Base-by-base conservation (phyloP, 1,140 invertebrate genomes). In the Drosophila watanabei region DNA sequence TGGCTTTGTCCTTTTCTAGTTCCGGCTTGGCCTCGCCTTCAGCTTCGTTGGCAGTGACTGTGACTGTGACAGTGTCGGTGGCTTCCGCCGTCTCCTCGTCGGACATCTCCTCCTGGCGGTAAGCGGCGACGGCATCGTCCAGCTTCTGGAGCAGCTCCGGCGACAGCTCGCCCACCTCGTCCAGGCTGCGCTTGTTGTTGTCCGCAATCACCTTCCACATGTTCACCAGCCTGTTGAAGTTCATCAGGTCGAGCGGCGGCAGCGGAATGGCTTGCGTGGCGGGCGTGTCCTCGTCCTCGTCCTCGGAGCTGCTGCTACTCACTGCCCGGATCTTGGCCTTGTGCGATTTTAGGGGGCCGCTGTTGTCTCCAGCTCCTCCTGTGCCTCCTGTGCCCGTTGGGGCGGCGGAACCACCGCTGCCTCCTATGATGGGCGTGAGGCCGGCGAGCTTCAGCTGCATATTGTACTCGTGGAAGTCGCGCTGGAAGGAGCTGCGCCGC, bases 121-220 rank as follows among this genome's bases (percentile, higher is more conserved):
- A 57, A 0, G 52, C 33, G 13, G 52, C 52, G 0, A 70, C 77
- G 10, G 75, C 75, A 49, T 79, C 82, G 43, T 90, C 81, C 56
- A 89, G 70, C 64, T 90, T 76, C n/a, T 60, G 82, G 16, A 89
- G 69, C 73, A 89, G 66, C 41, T 89, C 85, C 39, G 86, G 86
- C 35, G 86, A 73, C 51, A 91, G 18, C 45, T 90, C 86, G 9
- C 70, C 71, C 48, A 81, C 61, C 48, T 90, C 84, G 28, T 90
- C 87, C 20, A 86, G 82, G 9, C 64, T 63, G 20, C 83, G 81
- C 66, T 91, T 91, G 58, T 88, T 88, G 32, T 84, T 91, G 49
- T 92, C 90, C 30, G 86, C 79, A n/a, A 92, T 92, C 32, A 92
- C 62, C 46, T 92, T 92, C 90, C 85, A 92, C 90, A 92, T 92